A percentile compares a stretch with the other conserved stretches of the same genome.
Conservation (phyloP, 2,797 vertebrate species). For the Steatocranus sp. region DNA sequence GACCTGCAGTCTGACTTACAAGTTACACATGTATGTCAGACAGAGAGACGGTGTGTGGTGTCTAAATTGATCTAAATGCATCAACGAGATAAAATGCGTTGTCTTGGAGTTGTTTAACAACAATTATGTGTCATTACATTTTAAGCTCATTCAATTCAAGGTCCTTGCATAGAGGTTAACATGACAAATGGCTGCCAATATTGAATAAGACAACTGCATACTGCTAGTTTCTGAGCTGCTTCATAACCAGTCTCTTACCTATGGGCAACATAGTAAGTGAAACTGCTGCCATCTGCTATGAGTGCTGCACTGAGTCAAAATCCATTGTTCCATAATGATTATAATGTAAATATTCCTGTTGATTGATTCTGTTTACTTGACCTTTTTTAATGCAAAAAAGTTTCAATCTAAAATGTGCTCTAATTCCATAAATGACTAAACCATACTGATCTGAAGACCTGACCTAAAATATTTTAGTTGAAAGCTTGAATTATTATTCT, state of each 20-base stretch:
- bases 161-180: slow-evolving; percentile 51
- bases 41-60: neutral
- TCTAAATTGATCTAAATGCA: slow-evolving; percentile 26
- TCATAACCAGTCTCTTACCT: neutral
- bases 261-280: neutral
- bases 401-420: neutral
- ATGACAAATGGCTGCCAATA: slow-evolving; percentile 51
- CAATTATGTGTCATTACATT: slow-evolving; percentile 55
- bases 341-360: neutral
- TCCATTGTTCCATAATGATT: neutral
- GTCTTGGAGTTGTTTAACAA: slow-evolving; percentile 51
- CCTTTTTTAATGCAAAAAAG: neutral
- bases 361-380: neutral
- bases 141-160: slow-evolving; percentile 60
- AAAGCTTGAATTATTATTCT: neutral
- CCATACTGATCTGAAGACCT: neutral
- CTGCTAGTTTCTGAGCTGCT: neutral
- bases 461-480: neutral
- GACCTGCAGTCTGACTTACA: neutral
- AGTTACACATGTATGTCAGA: neutral
- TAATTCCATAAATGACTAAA: neutral
- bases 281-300: neutral
- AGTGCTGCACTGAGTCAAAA: neutral
- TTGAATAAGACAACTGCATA: slow-evolving; percentile 48
- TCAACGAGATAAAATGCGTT: neutral